These are phyloP conservation scores for Dolichotis patagonum DNA, from an alignment of 2,113 vertebrate genomes.

Conservation along the genomic window DNA sequence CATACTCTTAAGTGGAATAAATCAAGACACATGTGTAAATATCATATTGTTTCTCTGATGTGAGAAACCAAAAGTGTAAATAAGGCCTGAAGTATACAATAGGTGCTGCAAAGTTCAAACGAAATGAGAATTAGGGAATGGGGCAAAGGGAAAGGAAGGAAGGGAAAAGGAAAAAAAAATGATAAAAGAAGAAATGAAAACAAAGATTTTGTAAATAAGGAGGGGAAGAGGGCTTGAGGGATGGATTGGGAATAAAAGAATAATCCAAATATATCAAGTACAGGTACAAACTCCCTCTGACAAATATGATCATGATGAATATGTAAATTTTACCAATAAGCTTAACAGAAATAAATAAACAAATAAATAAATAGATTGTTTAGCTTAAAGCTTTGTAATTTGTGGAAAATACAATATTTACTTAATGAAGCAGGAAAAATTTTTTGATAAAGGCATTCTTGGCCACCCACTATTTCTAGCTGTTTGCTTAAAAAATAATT, in stretches of 20 bases:
- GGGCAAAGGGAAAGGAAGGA: not conserved
- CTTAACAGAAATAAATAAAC: not conserved
- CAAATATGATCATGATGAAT: no score
- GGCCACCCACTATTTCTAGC: not conserved
- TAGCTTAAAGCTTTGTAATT: conserved; percentile 11
- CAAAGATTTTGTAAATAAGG: not conserved
- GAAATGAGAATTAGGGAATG: not conserved
- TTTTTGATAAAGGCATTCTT: not conserved
- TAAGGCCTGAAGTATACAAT: not conserved
- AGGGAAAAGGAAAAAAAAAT: not conserved
- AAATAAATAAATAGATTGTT: not conserved
- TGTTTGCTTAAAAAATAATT: not conserved
- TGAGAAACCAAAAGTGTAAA: not conserved
- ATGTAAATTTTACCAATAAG: not conserved
- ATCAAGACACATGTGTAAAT: not conserved
- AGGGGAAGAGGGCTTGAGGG: not conserved
- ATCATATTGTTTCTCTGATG: not conserved
- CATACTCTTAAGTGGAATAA: not conserved
- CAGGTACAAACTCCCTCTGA: not conserved
- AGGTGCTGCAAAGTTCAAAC: not conserved
- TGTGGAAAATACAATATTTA: not conserved
- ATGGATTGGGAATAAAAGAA: not conserved
- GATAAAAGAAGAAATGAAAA: not conserved
- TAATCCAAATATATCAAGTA: not conserved
- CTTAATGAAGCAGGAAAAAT: not conserved